These are phyloP conservation scores for Gymnogyps californianus DNA, from an alignment of 2,113 vertebrate species.

Conservation along the genomic window DNA sequence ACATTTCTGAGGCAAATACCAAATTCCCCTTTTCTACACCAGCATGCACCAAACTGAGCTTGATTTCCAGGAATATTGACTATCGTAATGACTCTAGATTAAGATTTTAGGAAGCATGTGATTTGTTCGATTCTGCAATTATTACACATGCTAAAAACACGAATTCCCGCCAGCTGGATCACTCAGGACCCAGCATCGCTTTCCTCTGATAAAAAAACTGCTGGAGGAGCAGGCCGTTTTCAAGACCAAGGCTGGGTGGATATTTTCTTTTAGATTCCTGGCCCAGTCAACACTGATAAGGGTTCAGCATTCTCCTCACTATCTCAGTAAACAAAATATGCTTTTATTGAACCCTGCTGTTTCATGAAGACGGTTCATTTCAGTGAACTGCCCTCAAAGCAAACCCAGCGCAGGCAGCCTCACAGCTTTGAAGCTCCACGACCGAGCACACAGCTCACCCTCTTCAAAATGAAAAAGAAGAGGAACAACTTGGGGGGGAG, in stretches of 20 bases:
- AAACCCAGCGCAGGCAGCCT: not conserved
- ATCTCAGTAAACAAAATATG: not conserved
- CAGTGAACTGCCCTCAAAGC: not conserved
- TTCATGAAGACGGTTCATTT: not conserved
- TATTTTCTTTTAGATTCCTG: not conserved
- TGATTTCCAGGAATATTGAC: not conserved
- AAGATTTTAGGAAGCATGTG: not conserved
- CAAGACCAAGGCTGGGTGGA: not conserved
- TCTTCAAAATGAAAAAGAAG: not conserved
- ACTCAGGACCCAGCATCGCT: rapidly evolving
- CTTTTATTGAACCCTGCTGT: not conserved
- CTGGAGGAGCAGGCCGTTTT: not conserved
- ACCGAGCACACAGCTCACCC: not conserved
- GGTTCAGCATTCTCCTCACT: not conserved
- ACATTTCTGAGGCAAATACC: not conserved
- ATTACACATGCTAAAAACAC: not conserved
- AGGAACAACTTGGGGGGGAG: not conserved
- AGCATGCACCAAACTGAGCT: not conserved
- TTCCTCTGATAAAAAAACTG: not conserved
- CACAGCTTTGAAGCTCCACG: not conserved
- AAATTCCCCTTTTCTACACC: not conserved
- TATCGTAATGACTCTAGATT: not conserved
- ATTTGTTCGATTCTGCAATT: not conserved
- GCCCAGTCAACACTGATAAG: not conserved
- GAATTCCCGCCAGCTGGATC: not conserved